These are phyloP conservation scores for Napeogenes inachia DNA, from an alignment of 2,888 invertebrate genomes.

Conservation along the genomic window DNA sequence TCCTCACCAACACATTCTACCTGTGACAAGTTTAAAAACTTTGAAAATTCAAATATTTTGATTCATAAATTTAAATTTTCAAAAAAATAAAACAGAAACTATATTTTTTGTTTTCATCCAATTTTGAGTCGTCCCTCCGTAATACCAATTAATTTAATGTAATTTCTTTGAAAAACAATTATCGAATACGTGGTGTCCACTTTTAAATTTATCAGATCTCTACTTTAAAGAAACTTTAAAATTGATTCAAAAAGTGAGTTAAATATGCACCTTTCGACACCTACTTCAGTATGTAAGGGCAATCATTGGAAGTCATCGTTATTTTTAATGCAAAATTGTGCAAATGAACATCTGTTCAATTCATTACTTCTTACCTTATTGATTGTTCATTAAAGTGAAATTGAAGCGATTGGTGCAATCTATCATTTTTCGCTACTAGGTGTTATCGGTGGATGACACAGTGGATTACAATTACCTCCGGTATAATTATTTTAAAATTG, in stretches of 20 bases:
- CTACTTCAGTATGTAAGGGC: slow-evolving; percentile 31
- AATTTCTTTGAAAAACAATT: slow-evolving; percentile 20
- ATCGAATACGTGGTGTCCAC: slow-evolving; percentile 36
- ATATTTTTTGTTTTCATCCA: slow-evolving; percentile 39
- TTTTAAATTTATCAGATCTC: slow-evolving; percentile 47
- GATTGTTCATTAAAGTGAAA: neutral
- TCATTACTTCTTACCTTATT: slow-evolving; percentile 28
- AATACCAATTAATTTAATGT: slow-evolving; percentile 24
- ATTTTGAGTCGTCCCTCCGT: slow-evolving; percentile 35
- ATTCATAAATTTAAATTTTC: slow-evolving; percentile 34
- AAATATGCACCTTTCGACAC: slow-evolving; percentile 28
- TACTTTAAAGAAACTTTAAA: slow-evolving; percentile 14
- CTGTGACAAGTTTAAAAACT: slow-evolving; percentile 20
- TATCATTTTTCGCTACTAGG: neutral
- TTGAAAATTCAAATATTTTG: slow-evolving; percentile 20
- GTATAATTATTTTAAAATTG: neutral
- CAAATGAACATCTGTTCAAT: slow-evolving; percentile 28
- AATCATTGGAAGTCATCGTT: slow-evolving; percentile 26
- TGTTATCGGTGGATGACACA: neutral
- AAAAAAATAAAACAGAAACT: slow-evolving; percentile 34
- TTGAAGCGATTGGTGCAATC: neutral
- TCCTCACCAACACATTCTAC: slow-evolving; percentile 28
- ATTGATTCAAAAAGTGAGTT: neutral
- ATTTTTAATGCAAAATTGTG: slow-evolving; percentile 27
- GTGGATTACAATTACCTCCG: neutral